Evolutionary conservation across 2,888 invertebrate species (phyloP).

Genomic region (Melieria omissa): DNA sequence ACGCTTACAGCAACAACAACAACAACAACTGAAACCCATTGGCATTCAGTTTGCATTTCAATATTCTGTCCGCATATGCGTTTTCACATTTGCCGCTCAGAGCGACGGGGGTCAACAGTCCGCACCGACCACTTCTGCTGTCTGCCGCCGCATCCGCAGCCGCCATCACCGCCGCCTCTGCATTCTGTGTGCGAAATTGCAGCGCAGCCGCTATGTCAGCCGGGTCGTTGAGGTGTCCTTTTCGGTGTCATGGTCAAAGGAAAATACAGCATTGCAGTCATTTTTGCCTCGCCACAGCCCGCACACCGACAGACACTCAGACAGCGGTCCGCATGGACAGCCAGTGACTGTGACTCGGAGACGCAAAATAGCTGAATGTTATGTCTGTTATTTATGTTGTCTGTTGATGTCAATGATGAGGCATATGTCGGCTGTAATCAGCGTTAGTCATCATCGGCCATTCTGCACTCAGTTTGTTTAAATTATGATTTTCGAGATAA

Average conservation of each 20-base stretch:
- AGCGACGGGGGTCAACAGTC: too few species aligned
- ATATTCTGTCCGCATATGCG: too few species aligned
- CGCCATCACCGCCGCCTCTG: too few species aligned
- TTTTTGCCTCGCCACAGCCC: conserved; percentile 11
- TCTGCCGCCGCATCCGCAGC: too few species aligned
- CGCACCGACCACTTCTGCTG: too few species aligned
- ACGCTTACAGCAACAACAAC: too few species aligned
- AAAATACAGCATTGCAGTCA: conserved; percentile 30
- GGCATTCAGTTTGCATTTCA: too few species aligned
- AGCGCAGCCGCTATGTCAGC: too few species aligned
- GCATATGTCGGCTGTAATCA: conserved; percentile 13
- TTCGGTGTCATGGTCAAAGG: conserved; percentile 23
- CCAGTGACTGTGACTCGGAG: neutral
- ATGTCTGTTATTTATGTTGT: conserved; percentile 10
- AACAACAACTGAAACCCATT: too few species aligned
- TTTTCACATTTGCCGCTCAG: too few species aligned
- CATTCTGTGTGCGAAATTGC: too few species aligned
- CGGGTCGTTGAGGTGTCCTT: neutral
- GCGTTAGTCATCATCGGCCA: conserved; percentile 22
- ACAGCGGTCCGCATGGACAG: neutral
- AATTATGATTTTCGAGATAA: conserved; percentile 31
- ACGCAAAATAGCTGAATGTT: conserved; percentile 12
- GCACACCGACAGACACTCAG: neutral
- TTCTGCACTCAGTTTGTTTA: conserved; percentile 30
- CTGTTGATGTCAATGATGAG: neutral